Percentiles rank a stretch among this genome's conserved stretches.
These are phyloP conservation scores for Sarcophaga peregrina DNA, from an alignment of 1,140 invertebrate genomes.

Conservation along the genomic window DNA sequence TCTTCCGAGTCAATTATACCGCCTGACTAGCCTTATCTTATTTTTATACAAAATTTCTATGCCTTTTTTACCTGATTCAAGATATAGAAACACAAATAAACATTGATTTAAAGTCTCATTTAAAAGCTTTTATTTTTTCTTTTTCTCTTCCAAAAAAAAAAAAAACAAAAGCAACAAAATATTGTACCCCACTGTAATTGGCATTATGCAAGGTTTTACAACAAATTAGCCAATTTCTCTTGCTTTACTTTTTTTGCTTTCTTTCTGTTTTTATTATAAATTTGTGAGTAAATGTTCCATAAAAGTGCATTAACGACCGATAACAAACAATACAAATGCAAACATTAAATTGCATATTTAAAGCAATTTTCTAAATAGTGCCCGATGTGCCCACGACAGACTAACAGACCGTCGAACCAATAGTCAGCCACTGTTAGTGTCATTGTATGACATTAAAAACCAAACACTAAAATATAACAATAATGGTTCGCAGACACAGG, in stretches of 20 bases:
- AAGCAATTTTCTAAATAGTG: neutral
- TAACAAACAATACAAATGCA: neutral
- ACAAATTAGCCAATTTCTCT: constrained; percentile 8
- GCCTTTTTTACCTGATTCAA: no score
- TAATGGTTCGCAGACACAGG: neutral
- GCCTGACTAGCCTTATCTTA: no score
- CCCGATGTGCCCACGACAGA: neutral
- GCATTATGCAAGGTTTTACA: neutral
- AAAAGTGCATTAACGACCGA: constrained; percentile 24
- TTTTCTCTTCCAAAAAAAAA: no score
- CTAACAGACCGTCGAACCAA: neutral
- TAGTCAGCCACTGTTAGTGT: neutral
- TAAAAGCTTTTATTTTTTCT: no score
- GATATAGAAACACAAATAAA: no score
- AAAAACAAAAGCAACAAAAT: no score
- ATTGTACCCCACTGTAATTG: neutral
- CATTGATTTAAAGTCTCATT: no score
- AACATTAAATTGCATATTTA: constrained; percentile 27
- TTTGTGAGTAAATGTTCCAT: constrained; percentile 22
- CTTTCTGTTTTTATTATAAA: neutral
- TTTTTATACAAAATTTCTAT: no score
- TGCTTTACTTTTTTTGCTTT: no score
- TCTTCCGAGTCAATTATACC: no score
- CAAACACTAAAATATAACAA: no score
- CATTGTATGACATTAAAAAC: neutral